Base-by-base conservation (phyloP, 2,888 invertebrate species). In the Monoplex corrugatus region DNA sequence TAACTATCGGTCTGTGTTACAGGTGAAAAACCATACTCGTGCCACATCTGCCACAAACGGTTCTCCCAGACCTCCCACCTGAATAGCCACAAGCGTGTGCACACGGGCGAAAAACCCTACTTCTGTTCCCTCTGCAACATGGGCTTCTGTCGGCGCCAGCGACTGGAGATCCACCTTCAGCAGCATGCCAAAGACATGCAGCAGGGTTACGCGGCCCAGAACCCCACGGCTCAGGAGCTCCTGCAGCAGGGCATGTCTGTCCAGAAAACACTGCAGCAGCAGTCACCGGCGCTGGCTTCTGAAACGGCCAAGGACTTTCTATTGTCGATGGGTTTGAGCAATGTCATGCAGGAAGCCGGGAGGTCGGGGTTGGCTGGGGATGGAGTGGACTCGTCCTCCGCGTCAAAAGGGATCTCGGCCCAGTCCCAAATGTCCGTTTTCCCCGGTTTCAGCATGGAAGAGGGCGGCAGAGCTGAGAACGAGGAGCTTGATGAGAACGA, bases 41-140 rank as follows among this genome's bases (percentile, higher is more conserved):
- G 93, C 86, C 92, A 92, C 88, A 92, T 93, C 83, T 93, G 93
- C 83, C 91, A 93, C 82, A 93, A 93, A 85, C 87, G 93, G 38
- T 93, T 93, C 88, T 92, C 93, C 28, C 93, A 93, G 91, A 92
- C 92, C 16, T 93, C 93, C 0, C 93, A 93, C 88, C 92, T 93
- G 68, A 93, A 91, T 80, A 92, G 92, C n/a, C 93, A 93, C 89
- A 93, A 92, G 78, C 90, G 93, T 19, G 92, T 92, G 44, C 93
- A 93, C 88, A 92, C 91, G 63, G 91, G 91, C 68, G 93, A 93
- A 83, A 93, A 93, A 87, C 93, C 93, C 0, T 93, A 91, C 90
- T 92, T 92, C 75, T 93, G 93, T 88, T 90, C 90, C 50, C 89
- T 93, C 38, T 93, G 93, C 86, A 91, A 92, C 83, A 90, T 92